Evolutionary conservation across 2,113 vertebrate species (phyloP).

Genomic region (Cottus gobio): DNA sequence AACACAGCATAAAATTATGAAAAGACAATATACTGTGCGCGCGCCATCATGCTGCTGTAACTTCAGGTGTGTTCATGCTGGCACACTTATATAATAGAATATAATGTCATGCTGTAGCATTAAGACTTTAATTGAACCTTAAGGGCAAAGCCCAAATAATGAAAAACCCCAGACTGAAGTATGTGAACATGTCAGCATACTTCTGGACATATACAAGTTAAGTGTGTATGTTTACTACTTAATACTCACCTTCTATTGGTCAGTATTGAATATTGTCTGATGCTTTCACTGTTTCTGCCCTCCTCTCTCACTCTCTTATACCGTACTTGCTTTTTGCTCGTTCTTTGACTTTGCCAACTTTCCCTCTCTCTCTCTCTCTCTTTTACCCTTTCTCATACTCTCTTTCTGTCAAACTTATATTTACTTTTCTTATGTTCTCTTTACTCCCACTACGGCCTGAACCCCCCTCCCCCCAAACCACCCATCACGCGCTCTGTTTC

Average conservation of each 20-base stretch:
- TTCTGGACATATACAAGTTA: neutral
- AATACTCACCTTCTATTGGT: neutral
- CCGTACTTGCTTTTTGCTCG: slow-evolving; percentile 47
- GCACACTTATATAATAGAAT: neutral
- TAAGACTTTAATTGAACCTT: neutral
- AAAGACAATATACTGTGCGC: neutral
- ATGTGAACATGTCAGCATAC: neutral
- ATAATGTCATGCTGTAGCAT: neutral
- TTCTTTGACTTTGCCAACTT: slow-evolving; percentile 73
- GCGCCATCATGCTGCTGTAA: neutral
- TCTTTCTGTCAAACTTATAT: slow-evolving; percentile 76
- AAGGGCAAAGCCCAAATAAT: neutral
- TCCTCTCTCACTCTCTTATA: slow-evolving; percentile 31
- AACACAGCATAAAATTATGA: neutral
- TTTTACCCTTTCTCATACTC: slow-evolving; percentile 17
- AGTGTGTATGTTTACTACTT: neutral
- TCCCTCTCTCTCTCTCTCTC: slow-evolving; percentile 17
- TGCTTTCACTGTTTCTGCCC: slow-evolving; percentile 14
- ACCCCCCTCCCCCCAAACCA: slow-evolving; percentile 69
- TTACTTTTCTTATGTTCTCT: slow-evolving; percentile 70
- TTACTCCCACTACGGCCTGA: slow-evolving; percentile 74
- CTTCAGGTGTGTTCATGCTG: neutral
- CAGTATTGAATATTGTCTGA: slow-evolving; percentile 27
- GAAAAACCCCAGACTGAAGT: neutral
- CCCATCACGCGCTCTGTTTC: slow-evolving; percentile 85